Evolutionary conservation across 2,113 vertebrate species (phyloP).

Genomic region (Tringa solitaria): DNA sequence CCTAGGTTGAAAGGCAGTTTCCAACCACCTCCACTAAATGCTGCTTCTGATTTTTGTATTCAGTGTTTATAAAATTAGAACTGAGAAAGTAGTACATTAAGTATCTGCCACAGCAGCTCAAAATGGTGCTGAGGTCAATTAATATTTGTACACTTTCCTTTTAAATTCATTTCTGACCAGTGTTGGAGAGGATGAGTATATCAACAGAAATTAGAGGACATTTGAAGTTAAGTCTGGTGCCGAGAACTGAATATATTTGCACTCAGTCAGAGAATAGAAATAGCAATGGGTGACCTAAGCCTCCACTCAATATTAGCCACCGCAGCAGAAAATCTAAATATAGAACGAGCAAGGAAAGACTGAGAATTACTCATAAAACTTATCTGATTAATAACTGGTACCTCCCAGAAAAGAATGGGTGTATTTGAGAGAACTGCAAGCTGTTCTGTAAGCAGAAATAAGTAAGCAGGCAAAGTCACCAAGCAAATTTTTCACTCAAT

Average conservation of each 20-base stretch:
- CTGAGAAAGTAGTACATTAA: not conserved
- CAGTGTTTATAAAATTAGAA: not conserved
- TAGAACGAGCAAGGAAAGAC: not conserved
- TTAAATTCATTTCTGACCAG: not conserved
- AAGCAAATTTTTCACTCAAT: not conserved
- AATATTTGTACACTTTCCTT: not conserved
- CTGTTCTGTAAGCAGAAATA: not conserved
- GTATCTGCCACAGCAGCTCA: not conserved
- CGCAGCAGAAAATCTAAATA: conserved; percentile 40
- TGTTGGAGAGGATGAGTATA: not conserved
- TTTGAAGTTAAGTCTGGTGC: not conserved
- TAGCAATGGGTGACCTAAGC: conserved; percentile 15
- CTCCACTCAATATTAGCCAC: conserved; percentile 7
- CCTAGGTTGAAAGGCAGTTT: not conserved
- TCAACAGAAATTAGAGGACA: not conserved
- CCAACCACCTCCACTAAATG: not conserved
- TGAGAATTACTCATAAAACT: conserved; percentile 35
- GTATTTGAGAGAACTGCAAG: not conserved
- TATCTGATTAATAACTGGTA: not conserved
- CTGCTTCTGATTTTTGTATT: not conserved
- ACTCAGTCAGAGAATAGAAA: not conserved
- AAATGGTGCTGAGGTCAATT: not conserved
- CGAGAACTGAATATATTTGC: not conserved
- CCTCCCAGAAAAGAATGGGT: not conserved
- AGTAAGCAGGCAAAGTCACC: not conserved